These are phyloP conservation scores for Epinotia nisella DNA, from an alignment of 2,888 invertebrate genomes.

Conservation along the genomic window DNA sequence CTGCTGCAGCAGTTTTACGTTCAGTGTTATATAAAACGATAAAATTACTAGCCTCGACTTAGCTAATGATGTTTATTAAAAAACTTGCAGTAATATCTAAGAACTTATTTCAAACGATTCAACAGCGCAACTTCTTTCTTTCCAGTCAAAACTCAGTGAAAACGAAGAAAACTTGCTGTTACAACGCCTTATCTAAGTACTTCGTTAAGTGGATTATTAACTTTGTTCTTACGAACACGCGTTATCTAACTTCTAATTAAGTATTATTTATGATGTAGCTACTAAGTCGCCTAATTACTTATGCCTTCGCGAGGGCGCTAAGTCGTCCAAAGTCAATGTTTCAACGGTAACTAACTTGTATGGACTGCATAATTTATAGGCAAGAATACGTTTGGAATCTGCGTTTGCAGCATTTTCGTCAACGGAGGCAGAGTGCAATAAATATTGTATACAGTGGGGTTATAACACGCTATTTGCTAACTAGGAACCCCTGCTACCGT, in stretches of 20 bases:
- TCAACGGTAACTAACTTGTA: constrained; percentile 43
- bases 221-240: constrained; percentile 54
- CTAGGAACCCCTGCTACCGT: constrained; percentile 62
- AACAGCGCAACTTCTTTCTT: neutral
- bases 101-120: constrained; percentile 47
- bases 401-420: constrained; percentile 65
- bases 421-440: constrained; percentile 68
- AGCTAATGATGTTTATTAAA: constrained; percentile 39
- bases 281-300: constrained; percentile 49
- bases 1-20: constrained; percentile 33
- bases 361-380: constrained; percentile 57
- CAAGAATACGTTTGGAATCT: constrained; percentile 56
- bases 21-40: constrained; percentile 43
- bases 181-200: constrained; percentile 44
- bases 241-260: constrained; percentile 56
- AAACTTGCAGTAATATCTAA: constrained; percentile 51
- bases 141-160: constrained; percentile 47
- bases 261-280: constrained; percentile 60
- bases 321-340: constrained; percentile 52
- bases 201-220: constrained; percentile 54
- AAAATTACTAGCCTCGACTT: constrained; percentile 26
- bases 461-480: constrained; percentile 78
- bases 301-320: constrained; percentile 54
- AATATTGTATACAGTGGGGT: constrained; percentile 76
- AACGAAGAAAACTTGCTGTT: constrained; percentile 49